These are phyloP conservation scores for Pteropus alecto DNA, from an alignment of 2,113 vertebrate species.

Conservation along the genomic window DNA sequence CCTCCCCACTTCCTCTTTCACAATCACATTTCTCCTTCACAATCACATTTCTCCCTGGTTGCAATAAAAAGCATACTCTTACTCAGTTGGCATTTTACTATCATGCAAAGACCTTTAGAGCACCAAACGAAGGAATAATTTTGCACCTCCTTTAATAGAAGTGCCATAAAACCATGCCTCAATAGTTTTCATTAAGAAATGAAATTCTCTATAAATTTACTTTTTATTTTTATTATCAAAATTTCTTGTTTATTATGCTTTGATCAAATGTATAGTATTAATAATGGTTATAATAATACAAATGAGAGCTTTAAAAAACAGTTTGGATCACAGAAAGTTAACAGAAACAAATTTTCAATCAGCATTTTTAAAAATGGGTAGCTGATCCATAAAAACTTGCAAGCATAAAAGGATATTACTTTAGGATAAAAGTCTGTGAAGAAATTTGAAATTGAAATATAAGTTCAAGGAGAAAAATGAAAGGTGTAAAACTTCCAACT, in stretches of 20 bases:
- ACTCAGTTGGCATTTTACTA: not conserved
- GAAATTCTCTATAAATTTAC: not conserved
- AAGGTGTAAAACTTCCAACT: not conserved
- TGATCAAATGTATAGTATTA: not conserved
- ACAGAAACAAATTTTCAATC: conserved; percentile 1
- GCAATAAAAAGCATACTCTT: not conserved
- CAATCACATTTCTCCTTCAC: not conserved
- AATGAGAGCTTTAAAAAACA: not conserved
- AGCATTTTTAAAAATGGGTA: not conserved
- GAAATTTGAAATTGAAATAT: not conserved
- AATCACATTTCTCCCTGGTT: not conserved
- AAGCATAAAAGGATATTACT: not conserved
- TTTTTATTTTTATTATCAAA: not conserved
- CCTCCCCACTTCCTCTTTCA: not conserved
- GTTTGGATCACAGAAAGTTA: not conserved
- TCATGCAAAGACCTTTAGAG: not conserved
- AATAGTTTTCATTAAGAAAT: not conserved
- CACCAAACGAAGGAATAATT: not conserved
- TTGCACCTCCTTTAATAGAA: not conserved
- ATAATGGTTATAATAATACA: not conserved
- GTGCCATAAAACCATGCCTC: not conserved
- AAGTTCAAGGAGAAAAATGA: not conserved
- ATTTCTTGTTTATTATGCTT: not conserved
- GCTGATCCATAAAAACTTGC: not conserved
- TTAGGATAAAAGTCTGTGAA: not conserved